Evolutionary conservation across 64 coral and sea anemone genomes (phyloP), one percentile per base, ranked within the genome.

Genomic region (Actinia equina): DNA sequence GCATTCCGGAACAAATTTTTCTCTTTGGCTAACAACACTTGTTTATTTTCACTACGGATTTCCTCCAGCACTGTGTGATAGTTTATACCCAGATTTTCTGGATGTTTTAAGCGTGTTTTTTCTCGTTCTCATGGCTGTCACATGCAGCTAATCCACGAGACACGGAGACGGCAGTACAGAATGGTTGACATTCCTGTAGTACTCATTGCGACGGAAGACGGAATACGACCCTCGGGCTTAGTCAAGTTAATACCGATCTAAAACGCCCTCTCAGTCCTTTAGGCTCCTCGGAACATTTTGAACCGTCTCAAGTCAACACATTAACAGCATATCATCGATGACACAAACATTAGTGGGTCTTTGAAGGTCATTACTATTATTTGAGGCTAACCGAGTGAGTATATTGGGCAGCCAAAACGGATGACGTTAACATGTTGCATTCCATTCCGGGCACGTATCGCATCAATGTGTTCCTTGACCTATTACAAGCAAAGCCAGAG

Each of bases 201-300:
- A 44, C 17, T 44, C 30, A 37, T 37, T 49, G 78, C 49, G 52
- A 81, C 78, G 42, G 78, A 52, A 81, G 52, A 81, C 78, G 42
- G 78, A 52, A 81, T 17, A 52, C 45, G 78, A 81, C 49, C 78
- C 18, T 49, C 43, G 78, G 78, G 49, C 49, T 81, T 49, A 49
- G 18, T 46, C 14, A 20, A 22, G 43, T 44, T 81, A 81, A 81
- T 49, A 44, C 78, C 17, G 78, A 81, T 81, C 78, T 81, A 20
- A 81, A 81, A 52, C 78, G 78, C 49, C 78, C 78, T 49, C 78
- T 44, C 69, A 81, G 78, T 44, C 78, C 78, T 52, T 81, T 51
- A 81, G 78, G 78, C 78, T 81, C 78, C 78, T 49, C 78, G 78
- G 78, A 81, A 81, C 78, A 81, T 49, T 81, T 81, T 81, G 78